Base-by-base conservation (phyloP, 2,888 invertebrate species). In the Cerceris ruficornis region DNA sequence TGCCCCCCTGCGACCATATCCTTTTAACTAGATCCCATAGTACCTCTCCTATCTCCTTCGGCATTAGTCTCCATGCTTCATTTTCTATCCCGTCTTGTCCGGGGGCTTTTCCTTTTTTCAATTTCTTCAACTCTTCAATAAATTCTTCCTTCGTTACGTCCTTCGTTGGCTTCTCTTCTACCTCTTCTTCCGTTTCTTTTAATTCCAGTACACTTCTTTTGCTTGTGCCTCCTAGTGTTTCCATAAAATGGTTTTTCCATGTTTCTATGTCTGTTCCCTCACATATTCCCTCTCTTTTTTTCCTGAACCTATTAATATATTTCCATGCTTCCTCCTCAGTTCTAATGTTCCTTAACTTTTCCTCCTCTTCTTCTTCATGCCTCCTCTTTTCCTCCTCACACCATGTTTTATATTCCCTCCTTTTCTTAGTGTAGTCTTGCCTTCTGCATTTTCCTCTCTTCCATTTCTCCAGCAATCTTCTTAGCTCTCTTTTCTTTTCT, bases 221-320 rank as follows among this genome's bases (percentile, higher is more conserved):
- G 9, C 65, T 55, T 60, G 15, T 65, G 11, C 71, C 71, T 13
- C 41, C 71, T 43, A 71, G 41, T 14, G 66, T 7, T 28, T 58
- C 43, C 64, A 64, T 71, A 41, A 71, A 65, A 42, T 71, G 65
- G 8, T 43, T 54, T 60, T 15, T 74, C 69, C 62, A 68, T 41
- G 46, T 15, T 13, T 57, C 50, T n/a, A 28, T 64, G 2, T 58
- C 42, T 74, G 60, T 55, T n/a, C 14, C 46, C 15, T 73, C 57
- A 9, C 61, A 46, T 50, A 57, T 55, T 57, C 50, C 43, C 17
- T 70, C 41, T 55, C 60, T 66, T 46, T 14, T 52, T 41, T 62
- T 66, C 72, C 65, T 72, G 14, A 42, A 49, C 59, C 41, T 72
- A 66, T 72, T 66, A 14, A 72, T 65, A 17, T 66, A 57, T 43